A percentile compares a stretch with the other conserved stretches of the same genome.
Evolutionary conservation across 2,888 invertebrate species (phyloP).

Genomic region (Campoplex capitator): DNA sequence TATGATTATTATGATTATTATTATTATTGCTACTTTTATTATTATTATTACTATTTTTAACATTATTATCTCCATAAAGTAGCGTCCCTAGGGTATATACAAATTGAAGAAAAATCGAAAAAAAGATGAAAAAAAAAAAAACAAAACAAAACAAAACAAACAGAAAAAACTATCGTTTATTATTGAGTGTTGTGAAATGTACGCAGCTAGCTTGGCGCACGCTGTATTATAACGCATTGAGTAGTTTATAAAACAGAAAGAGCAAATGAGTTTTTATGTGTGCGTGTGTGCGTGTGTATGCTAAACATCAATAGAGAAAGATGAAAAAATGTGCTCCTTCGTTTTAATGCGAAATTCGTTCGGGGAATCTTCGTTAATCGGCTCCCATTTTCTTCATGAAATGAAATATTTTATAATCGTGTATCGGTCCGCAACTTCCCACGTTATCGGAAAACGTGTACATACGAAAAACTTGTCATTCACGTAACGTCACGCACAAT

Average conservation of each 20-base stretch:
- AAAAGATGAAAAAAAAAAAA: conserved; percentile 70
- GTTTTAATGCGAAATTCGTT: conserved; percentile 14
- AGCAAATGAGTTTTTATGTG: conserved; percentile 34
- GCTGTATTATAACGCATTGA: conserved; percentile 67
- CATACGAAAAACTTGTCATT: conserved; percentile 34
- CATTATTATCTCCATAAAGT: conserved; percentile 31
- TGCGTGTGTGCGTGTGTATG: not conserved
- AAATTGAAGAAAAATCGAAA: conserved; percentile 61
- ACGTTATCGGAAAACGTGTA: conserved; percentile 7
- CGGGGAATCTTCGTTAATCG: conserved; percentile 43
- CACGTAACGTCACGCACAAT: conserved; percentile 62
- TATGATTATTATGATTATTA: conserved; percentile 48
- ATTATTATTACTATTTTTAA: conserved; percentile 15
- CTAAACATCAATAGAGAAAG: not conserved
- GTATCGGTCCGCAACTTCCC: conserved; percentile 15
- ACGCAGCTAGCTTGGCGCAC: conserved; percentile 69
- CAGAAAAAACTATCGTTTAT: conserved; percentile 70
- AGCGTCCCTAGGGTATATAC: conserved; percentile 61
- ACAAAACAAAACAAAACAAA: conserved; percentile 66
- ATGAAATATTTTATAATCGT: conserved; percentile 16
- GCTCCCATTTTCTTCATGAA: not conserved
- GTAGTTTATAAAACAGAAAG: conserved; percentile 24
- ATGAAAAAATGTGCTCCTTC: conserved; percentile 12
- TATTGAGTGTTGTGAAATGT: conserved; percentile 72
- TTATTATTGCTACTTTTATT: conserved; percentile 40